Base-by-base conservation (phyloP, 2,113 vertebrate genomes). In the Atractosteus spatula region DNA sequence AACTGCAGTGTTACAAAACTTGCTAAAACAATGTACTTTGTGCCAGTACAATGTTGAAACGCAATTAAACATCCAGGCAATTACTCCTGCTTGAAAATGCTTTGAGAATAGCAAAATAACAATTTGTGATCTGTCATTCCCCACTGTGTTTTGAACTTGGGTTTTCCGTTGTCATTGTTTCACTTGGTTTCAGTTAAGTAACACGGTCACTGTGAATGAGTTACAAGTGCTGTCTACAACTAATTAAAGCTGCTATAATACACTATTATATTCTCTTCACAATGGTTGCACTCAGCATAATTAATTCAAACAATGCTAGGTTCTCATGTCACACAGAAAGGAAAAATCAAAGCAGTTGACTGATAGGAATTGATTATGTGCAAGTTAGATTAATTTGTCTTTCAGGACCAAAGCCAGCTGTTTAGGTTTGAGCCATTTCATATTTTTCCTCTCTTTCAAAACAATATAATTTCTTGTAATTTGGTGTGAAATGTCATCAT, bases 1-100 rank as follows among this genome's bases (percentile, higher is more conserved):
- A 63, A 70, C 62, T 17, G 66, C 54, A 14, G 29, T 72, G 66
- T 47, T 43, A 14, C 66, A 65, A 62, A 63, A 14, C 0, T 7
- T 10, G 10, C 47, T 10, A 51, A 2, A 51, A 55, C 62, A 59
- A 62, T 55, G 69, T 8, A 51, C 5, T 67, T 41, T 29, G 56
- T 74, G 72, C 57, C 1, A 2, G 29, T 29, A 29, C 51, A 41
- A 6, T 45, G 17, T 79, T 47, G 75, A 70, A 57, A 75, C 51
- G 14, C 57, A 59, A 56, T 61, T 16, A 55, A 14, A 55, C 73
- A 66, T 57, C 77, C 77, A 74, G 55, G 73, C 78, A 83, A 85
- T 77, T 82, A 76, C 56, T 4, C 65, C 56, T 29, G 72, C 68
- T 75, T 71, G 69, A 84, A 7, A 82, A 78, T 79, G 77, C 42